Base-by-base conservation (phyloP, 2,113 vertebrate species). In the Symphodus melops region DNA sequence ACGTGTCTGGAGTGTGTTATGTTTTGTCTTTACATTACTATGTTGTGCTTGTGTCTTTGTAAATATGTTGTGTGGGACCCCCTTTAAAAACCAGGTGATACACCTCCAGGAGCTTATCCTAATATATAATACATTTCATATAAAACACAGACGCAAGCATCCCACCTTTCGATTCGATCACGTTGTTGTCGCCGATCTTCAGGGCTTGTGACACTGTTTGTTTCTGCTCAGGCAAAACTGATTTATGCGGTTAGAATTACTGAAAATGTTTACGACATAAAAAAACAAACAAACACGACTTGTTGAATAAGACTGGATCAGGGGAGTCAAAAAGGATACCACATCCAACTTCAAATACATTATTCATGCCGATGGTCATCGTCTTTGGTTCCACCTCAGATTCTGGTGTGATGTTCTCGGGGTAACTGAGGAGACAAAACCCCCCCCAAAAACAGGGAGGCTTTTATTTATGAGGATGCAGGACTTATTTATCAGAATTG, bases 161-260 rank as follows among this genome's bases (percentile, higher is more conserved):
- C 85, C 75, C 70, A 98, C 98, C 98, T 96, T 99, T 99, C 10
- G 98, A 99, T 92, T 99, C 98, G 3, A 99, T 98, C 10, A 99
- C 97, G 9, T 99, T 99, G 94, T 99, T 99, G 84, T 99, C 97
- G 14, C 97, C 98, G 60, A 99, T 98, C 87, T 99, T 99, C 94
- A 99, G 94, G 1, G 98, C 96, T 54, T 99, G 96, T 54, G 97
- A 98, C 86, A 96, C 97, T 98, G 71, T 55, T 17, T 14, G 16
- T 10, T 20, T 20, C 17, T 9, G 70, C 72, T 88, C 66, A 90
- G 83, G 79, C 0, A 55, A 66, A 68, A 10, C 1, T 6, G 1
- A 3, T 14, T 16, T 57, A 37, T 0, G 53, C 49, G 7, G 13
- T 7, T 8, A 8, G 51, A 1, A 60, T 13, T 21, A 16, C 19